Evolutionary conservation across 1,140 invertebrate genomes (phyloP).

Genomic region (Drosophila novamexicana): DNA sequence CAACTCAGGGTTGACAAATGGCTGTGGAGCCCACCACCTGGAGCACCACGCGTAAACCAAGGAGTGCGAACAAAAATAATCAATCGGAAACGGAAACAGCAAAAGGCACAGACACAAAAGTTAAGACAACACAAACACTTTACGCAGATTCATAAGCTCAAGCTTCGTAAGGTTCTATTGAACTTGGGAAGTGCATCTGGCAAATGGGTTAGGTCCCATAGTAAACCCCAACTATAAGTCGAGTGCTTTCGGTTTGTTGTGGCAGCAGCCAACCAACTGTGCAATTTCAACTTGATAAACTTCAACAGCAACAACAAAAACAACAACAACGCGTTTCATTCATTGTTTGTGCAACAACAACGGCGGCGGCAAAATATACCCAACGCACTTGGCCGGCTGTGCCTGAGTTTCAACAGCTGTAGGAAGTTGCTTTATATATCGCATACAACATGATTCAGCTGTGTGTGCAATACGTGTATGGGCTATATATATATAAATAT

Average conservation of each 20-base stretch:
- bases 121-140: not conserved
- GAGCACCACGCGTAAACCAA: not conserved
- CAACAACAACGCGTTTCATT: conserved; percentile 23
- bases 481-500: conserved; percentile 12
- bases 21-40: conserved; percentile 5
- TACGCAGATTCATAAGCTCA: not conserved
- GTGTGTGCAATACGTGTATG: conserved; percentile 3
- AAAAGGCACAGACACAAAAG: not conserved
- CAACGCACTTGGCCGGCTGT: conserved; percentile 57
- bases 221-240: conserved; percentile 2
- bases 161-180: conserved; percentile 9
- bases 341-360: conserved; percentile 17
- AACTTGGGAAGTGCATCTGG: not conserved
- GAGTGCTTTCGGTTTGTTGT: conserved; percentile 32
- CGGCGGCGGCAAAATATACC: conserved; percentile 23
- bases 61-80: not conserved
- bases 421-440: conserved; percentile 60
- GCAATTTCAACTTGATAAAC: conserved; percentile 61
- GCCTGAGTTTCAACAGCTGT: conserved; percentile 57
- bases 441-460: conserved; percentile 31
- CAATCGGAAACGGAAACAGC: conserved; percentile 5
- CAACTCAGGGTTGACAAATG: conserved; percentile 33
- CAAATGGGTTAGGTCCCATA: conserved; percentile 12
- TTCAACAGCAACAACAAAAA: conserved; percentile 28
- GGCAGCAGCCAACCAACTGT: conserved; percentile 63